A percentile compares a stretch with the other conserved stretches of the same genome.
phyloP scores from a whole-genome alignment of 2,113 vertebrate species.

The Pterocles orientalis region DNA sequence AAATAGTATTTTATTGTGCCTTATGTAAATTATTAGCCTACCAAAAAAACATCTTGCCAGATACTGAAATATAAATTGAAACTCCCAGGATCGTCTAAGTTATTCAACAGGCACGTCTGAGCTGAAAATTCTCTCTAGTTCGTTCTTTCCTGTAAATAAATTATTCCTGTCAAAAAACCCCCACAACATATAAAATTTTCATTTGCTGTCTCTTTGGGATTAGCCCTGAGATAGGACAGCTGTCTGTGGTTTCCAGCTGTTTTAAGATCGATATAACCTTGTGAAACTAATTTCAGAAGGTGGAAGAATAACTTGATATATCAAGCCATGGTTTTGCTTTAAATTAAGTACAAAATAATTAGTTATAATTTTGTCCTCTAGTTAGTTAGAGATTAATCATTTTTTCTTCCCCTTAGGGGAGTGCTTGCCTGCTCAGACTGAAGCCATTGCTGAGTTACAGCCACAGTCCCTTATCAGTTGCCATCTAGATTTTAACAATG shows the following conservation, averaged over 20 bases:
- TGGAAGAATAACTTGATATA: background rate
- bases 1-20: background rate
- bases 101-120: background rate
- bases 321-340: background rate
- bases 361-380: background rate
- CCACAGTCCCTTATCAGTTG: slow-evolving; percentile 86
- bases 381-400: background rate
- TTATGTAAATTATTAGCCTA: background rate
- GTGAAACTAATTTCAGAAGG: background rate
- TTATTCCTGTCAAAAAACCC: background rate
- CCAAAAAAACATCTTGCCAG: background rate
- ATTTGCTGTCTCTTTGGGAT: background rate
- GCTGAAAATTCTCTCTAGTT: background rate
- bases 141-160: background rate
- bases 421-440: slow-evolving; percentile 82
- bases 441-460: slow-evolving; percentile 76
- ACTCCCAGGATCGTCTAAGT: background rate
- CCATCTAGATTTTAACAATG: slow-evolving; percentile 82
- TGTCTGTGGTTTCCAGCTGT: background rate
- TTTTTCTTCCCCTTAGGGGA: slow-evolving; percentile 72
- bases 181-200: background rate
- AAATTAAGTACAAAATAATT: background rate
- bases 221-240: background rate
- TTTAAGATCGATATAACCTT: background rate
- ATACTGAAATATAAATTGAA: background rate